A percentile compares a stretch with the other conserved stretches of the same genome.
Conservation (phyloP, 2,797 vertebrate species). For the Megaceryle alcyon region DNA sequence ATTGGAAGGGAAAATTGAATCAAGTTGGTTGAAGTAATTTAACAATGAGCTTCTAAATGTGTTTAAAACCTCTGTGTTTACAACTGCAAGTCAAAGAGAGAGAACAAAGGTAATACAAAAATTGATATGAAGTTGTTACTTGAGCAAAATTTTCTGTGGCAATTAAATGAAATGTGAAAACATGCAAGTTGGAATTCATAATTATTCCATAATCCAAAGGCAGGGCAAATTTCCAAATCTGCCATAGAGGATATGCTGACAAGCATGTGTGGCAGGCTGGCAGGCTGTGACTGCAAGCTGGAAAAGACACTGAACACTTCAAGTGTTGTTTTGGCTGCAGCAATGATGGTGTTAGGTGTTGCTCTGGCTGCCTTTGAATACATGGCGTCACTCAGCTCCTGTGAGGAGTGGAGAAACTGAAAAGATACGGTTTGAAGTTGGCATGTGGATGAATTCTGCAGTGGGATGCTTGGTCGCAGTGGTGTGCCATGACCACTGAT, state of each 20-base stretch:
- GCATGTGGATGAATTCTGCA: background rate
- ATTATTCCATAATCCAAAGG: background rate
- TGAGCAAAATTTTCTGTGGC: background rate
- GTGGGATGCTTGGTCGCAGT: background rate
- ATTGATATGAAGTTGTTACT: background rate
- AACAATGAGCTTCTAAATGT: background rate
- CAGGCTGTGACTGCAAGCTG: background rate
- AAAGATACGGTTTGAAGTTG: background rate
- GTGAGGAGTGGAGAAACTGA: background rate
- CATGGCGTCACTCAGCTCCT: background rate
- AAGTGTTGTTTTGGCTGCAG: background rate
- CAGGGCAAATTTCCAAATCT: background rate
- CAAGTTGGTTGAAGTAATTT: background rate
- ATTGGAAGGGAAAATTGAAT: background rate
- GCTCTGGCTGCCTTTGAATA: background rate
- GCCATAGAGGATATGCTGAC: background rate
- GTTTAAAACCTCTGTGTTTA: background rate
- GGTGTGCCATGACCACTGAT: accelerated
- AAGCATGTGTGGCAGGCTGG: background rate
- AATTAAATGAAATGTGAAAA: background rate
- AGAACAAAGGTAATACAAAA: background rate
- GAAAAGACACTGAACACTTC: background rate
- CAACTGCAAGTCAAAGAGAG: background rate
- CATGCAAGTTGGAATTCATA: background rate
- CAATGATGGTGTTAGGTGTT: background rate